Evolutionary conservation across 2,797 vertebrate genomes (phyloP), one percentile per base, ranked within the genome.

Genomic region (Micropoecilia bifurca): DNA sequence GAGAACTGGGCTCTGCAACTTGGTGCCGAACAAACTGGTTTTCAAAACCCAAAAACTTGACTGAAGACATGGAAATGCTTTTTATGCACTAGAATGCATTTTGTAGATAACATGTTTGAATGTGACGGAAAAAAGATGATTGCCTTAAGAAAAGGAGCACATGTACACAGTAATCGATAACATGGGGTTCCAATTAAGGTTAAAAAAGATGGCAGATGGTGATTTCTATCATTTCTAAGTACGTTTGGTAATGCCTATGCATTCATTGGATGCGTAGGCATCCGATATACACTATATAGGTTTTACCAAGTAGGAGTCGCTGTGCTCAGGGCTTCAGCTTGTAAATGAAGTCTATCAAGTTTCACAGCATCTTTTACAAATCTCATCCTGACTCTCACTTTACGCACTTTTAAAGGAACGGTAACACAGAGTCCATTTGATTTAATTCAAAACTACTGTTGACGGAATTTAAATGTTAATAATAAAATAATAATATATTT

Each of bases 1-100:
- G 68, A 57, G 87, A 91, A 90, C 82, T 83, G 83, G 79, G 90
- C 94, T 92, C 92, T 92, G 88, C 89, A 74, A 43, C 89, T 93
- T 82, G 77, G 90, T 77, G 76, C 80, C 68, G 86, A 87, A 76
- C 74, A 89, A 86, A 87, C 90, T 89, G 90, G 88, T 88, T 85
- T 89, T 85, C 69, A 22, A 36, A 81, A 78, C 89, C 78, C 84
- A 81, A 83, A 80, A 74, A 47, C 77, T 68, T 46, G 75, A 87
- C 74, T 69, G 78, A 81, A 66, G 81, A 87, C 84, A 85, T 83
- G 80, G 86, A 75, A 81, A n/a, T 28, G 55, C n/a, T 59, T 14
- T 59, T 59, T 28, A 30, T 2, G 12, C 55, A 28, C n/a, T 28
- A 28, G n/a, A 57, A 57, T 57, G 55, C n/a, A 57, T 4, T 57